phyloP scores from a whole-genome alignment of 2,797 vertebrate genomes.

The Darevskia nairensis region DNA sequence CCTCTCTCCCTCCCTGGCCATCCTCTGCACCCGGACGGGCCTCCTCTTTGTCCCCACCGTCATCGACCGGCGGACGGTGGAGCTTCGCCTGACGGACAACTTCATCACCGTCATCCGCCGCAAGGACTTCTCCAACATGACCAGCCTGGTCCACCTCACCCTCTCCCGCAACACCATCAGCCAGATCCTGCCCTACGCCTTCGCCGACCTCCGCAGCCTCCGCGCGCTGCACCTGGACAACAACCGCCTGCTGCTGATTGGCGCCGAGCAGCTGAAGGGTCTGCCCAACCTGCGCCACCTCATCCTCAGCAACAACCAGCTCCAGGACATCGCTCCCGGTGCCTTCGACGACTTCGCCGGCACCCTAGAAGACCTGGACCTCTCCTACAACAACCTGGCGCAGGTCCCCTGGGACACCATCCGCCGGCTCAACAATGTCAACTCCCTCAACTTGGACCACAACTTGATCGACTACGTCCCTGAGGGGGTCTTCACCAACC shows the following conservation, averaged over 20 bases:
- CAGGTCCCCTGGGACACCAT: conserved; percentile 91
- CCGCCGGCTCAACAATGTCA: conserved; percentile 86
- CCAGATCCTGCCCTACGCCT: conserved; percentile 86
- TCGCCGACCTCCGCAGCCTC: conserved; percentile 89
- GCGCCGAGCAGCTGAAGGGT: conserved; percentile 88
- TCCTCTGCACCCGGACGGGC: conserved; percentile 91
- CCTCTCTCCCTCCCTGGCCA: conserved; percentile 88
- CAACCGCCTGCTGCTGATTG: conserved; percentile 88
- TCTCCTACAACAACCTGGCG: conserved; percentile 92
- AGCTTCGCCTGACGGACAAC: conserved; percentile 91
- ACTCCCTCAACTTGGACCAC: conserved; percentile 90
- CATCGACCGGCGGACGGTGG: conserved; percentile 90
- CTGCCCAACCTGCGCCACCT: conserved; percentile 85
- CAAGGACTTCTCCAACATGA: conserved; percentile 93
- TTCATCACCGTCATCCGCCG: conserved; percentile 90
- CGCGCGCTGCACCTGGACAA: conserved; percentile 90
- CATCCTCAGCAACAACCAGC: conserved; percentile 77
- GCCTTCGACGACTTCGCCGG: conserved; percentile 87
- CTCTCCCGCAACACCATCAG: conserved; percentile 93
- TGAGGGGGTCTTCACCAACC: conserved; percentile 90
- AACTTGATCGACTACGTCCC: conserved; percentile 91
- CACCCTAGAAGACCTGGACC: conserved; percentile 89
- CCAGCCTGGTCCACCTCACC: conserved; percentile 91
- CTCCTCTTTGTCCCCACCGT: conserved; percentile 90
- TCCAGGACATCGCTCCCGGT: conserved; percentile 77